Base-by-base conservation (phyloP, 1,140 invertebrate species). In the Eupristina koningsbergeri region DNA sequence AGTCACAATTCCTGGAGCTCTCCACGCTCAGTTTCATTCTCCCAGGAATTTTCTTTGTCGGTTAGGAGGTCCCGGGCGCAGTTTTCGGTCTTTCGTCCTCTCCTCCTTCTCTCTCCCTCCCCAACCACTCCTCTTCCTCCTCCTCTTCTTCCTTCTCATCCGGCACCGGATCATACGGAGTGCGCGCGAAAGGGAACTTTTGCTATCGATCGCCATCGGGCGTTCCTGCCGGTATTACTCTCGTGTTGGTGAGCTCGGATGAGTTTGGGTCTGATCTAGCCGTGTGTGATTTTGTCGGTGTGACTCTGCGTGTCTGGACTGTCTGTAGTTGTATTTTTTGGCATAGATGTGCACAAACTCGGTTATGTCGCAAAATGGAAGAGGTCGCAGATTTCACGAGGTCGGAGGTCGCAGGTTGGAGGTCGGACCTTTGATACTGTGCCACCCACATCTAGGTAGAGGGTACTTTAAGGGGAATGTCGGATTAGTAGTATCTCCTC, bases 31-130 rank as follows among this genome's bases (percentile, higher is more conserved):
- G 76, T 71, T 77, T 86, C 81, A 81, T 76, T 50, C 83, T 79
- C 74, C 75, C 64, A 45, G 71, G 73, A 85, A 78, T 83, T 83
- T 80, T 77, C 74, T 80, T 81, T 85, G 78, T 81, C 76, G 82
- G 75, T 79, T 79, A 83, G 47, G 64, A 83, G 67, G 67, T 79
- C 76, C 82, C 45, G 80, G 80, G 80, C 53, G 71, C 67, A 82
- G 73, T 81, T 80, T 47, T 75, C 17, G 80, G 78, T 67, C 31
- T 47, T 45, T 69, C 31, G 31, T 67, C 31, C 31, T 67, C 67
- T 9, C n/a, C n/a, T n/a, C n/a, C n/a, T n/a, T n/a, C n/a, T n/a
- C n/a, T n/a, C n/a, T n/a, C n/a, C n/a, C n/a, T n/a, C n/a, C n/a
- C n/a, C n/a, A n/a, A n/a, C n/a, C n/a, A n/a, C n/a, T n/a, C n/a